Evolutionary conservation across 2,113 vertebrate species (phyloP), one percentile per base, ranked within the genome.

Genomic region (Hippocampus abdominalis): DNA sequence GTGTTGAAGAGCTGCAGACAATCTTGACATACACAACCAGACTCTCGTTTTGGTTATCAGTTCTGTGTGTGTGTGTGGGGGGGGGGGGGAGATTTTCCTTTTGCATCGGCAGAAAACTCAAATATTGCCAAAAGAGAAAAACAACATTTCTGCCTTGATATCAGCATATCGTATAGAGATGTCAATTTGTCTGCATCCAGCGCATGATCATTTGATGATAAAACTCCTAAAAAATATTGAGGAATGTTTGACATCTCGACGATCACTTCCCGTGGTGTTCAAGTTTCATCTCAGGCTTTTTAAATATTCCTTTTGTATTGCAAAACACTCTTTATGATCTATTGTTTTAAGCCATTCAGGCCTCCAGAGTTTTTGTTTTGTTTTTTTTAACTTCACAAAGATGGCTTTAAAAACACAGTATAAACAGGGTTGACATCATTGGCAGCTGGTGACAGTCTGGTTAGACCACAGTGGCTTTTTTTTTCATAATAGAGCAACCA

Each of bases 161-260:
- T 85, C 84, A 89, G 82, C 89, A 89, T 83, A 20, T 83, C 74
- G 62, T 72, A 61, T 77, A 66, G 25, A 76, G 78, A 82, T 62
- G 27, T 49, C 44, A 16, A 62, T 67, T 84, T 85, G 83, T 79
- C 86, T 88, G 89, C 83, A 80, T 83, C 86, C 88, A 79, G 86
- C 77, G 73, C 89, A 87, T 69, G 57, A 68, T 62, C 36, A 56
- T 65, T 36, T 49, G 61, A 69, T 21, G 12, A 66, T 29, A 65
- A n/a, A n/a, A 72, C 73, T 75, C 61, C 70, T 73, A 76, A 74
- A 76, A 63, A 44, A 65, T 76, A 49, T 76, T 79, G 75, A 85
- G 89, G 90, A 92, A 92, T 90, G 87, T 90, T 86, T 87, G 79
- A 86, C 89, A 49, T 82, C 71, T 76, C 36, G 74, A 80, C 88